These are phyloP conservation scores for Malthinus seriepunctatus DNA, from an alignment of 2,888 invertebrate genomes.

Conservation along the genomic window DNA sequence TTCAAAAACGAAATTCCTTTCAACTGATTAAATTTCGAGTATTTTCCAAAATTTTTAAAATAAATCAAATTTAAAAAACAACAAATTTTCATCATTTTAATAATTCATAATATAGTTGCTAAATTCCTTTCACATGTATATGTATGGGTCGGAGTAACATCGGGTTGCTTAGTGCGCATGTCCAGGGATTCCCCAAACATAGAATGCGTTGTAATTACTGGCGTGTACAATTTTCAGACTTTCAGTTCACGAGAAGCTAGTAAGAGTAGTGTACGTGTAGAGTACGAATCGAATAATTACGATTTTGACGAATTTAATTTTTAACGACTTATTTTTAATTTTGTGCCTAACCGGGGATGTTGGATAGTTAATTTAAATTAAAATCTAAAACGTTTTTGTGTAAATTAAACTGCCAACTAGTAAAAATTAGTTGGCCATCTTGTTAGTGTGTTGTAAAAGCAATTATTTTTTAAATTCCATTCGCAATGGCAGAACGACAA, in stretches of 20 bases:
- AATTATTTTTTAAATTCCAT: not conserved
- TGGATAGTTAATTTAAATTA: too few species aligned
- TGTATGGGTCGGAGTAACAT: not conserved
- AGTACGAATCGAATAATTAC: constrained; percentile 24
- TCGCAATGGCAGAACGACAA: constrained; percentile 18
- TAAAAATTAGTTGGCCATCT: constrained; percentile 10
- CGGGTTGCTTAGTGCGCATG: constrained; percentile 42
- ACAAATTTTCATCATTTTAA: too few species aligned
- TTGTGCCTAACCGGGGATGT: too few species aligned
- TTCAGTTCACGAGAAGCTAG: constrained; percentile 37
- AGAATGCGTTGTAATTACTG: constrained; percentile 30
- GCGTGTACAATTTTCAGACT: constrained; percentile 21
- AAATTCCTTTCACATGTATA: constrained; percentile 2
- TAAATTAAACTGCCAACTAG: too few species aligned
- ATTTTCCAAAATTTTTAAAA: too few species aligned
- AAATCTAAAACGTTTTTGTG: too few species aligned
- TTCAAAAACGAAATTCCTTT: too few species aligned
- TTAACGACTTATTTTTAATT: constrained; percentile 6
- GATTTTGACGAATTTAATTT: constrained; percentile 24
- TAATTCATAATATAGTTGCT: not conserved
- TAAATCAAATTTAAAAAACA: too few species aligned
- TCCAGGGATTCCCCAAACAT: constrained; percentile 47
- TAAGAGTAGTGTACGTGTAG: constrained; percentile 2
- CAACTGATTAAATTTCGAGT: too few species aligned
- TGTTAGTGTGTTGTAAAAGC: constrained; percentile 7